Base-by-base conservation (phyloP, 1,140 invertebrate species). In the Ylistrum balloti region DNA sequence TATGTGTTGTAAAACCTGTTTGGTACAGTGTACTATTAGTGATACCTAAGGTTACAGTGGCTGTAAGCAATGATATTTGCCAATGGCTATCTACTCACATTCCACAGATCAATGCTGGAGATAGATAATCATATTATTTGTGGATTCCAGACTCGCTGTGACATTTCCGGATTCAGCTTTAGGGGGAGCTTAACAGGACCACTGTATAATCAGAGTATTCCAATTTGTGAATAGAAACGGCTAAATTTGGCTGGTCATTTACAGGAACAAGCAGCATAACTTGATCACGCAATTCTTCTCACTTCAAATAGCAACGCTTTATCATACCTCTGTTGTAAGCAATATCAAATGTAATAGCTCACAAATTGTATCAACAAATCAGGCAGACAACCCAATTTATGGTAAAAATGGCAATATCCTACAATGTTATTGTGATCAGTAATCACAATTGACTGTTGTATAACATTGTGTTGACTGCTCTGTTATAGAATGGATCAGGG, bases 61-160 rank as follows among this genome's bases (percentile, higher is more conserved):
- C 41, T 45, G 41, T 45, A 45, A 45, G 5, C 35, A 38, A 38
- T 38, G 35, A 38, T 5, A 9, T 45, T 13, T 45, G 5, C 0
- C 56, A 5, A 74, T 11, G 20, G 13, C 45, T 15, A 20, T 56
- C 45, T 56, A 2, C 1, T 28, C 20, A 74, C 22, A 74, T 74
- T 74, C 56, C 28, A n/a, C 56, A 28, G 56, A 74, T 74, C 56
- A 74, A 74, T 74, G 28, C 56, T 1, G 1, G n/a, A 28, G n/a
- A 74, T n/a, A 74, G 22, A 74, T 74, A 74, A 74, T 74, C 56
- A 74, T 74, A 74, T 74, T 74, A 74, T 74, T 74, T 28, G 56
- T 11, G 5, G 22, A 28, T 74, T 74, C 56, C 15, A 74, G 56
- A 5, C n/a, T 28, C 45, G 13, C 56, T 74, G 22, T 11, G 56